Evolutionary conservation across 2,888 invertebrate species (phyloP).

Genomic region (Octodonta nipae): DNA sequence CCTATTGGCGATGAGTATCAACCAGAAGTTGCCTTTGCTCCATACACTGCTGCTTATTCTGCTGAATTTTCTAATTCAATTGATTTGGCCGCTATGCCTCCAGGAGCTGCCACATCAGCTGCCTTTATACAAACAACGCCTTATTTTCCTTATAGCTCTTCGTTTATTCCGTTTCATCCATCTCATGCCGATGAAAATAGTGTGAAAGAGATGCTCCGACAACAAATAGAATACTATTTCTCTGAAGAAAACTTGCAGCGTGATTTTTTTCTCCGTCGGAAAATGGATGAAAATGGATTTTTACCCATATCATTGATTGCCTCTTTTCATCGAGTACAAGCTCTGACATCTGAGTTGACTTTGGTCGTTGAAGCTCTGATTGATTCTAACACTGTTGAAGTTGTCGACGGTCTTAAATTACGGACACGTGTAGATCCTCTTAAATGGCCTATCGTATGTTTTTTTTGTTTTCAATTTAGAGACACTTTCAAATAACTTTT

Average conservation of each 20-base stretch:
- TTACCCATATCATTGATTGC: constrained; percentile 87
- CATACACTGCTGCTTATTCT: too few species aligned
- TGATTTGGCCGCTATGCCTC: too few species aligned
- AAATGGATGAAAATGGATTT: constrained; percentile 90
- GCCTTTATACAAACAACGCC: too few species aligned
- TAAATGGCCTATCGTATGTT: constrained; percentile 78
- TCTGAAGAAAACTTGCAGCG: constrained; percentile 88
- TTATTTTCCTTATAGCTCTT: too few species aligned
- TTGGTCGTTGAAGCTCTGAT: constrained; percentile 74
- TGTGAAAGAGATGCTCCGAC: constrained; percentile 71
- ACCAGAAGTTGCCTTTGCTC: too few species aligned
- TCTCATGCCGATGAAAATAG: constrained; percentile 41
- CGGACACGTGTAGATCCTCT: constrained; percentile 70
- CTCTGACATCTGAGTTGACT: constrained; percentile 70
- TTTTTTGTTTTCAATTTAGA: too few species aligned
- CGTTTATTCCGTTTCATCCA: too few species aligned
- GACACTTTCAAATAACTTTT: constrained; percentile 31
- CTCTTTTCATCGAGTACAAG: constrained; percentile 86
- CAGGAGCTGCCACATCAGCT: too few species aligned
- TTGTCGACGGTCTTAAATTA: constrained; percentile 60
- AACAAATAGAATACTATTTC: constrained; percentile 97
- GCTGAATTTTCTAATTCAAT: too few species aligned
- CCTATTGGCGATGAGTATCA: too few species aligned
- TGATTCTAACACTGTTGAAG: constrained; percentile 74
- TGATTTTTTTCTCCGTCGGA: constrained; percentile 90